Conservation (phyloP, 2,888 invertebrate species). For the Agrochola lychnidis region DNA sequence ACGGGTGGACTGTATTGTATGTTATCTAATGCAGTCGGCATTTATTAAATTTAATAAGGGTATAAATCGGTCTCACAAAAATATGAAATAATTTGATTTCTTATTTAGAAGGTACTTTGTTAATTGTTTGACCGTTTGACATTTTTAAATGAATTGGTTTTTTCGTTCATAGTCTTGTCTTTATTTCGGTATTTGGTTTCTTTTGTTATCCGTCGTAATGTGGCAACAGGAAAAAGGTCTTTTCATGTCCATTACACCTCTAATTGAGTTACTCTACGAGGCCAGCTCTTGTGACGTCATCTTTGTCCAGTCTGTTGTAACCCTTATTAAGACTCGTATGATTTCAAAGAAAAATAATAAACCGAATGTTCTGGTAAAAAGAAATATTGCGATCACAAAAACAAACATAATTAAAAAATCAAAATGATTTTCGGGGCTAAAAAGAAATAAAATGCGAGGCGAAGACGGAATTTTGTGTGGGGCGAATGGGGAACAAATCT, state of each 20-base stretch:
- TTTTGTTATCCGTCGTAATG: background rate
- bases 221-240: conserved; percentile 5
- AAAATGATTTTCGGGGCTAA: background rate
- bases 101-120: no score
- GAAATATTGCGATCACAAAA: background rate
- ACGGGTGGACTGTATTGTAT: no score
- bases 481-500: background rate
- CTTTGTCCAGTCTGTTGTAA: background rate
- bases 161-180: background rate
- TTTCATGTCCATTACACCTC: background rate
- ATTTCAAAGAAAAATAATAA: no score
- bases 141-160: background rate
- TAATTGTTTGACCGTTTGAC: no score
- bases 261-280: conserved; percentile 27
- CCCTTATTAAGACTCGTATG: background rate
- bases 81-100: no score
- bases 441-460: no score
- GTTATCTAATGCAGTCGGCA: no score
- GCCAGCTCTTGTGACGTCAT: background rate
- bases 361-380: background rate
- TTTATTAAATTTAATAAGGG: no score
- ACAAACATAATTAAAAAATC: no score
- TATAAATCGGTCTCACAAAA: no score
- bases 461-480: background rate
- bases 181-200: background rate